Percentiles rank a stretch among this genome's conserved stretches.
These are phyloP conservation scores for Ochotona princeps DNA, from an alignment of 2,113 vertebrate genomes.

Conservation along the genomic window DNA sequence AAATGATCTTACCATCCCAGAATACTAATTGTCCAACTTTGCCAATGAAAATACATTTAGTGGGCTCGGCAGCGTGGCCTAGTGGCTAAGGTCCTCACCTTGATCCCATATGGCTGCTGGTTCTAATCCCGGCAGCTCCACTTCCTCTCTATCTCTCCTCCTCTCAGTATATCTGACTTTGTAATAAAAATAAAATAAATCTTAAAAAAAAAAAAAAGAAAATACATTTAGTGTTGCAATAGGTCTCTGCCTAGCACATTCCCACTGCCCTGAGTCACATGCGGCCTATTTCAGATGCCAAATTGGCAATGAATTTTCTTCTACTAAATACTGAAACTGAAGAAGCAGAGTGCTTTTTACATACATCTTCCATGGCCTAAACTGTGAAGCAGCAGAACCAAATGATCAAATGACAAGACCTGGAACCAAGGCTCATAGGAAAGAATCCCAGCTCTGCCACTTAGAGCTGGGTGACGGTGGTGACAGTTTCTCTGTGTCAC, in stretches of 20 bases:
- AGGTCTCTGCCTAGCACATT: not conserved
- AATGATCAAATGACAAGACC: not conserved
- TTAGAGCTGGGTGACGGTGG: not conserved
- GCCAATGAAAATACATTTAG: not conserved
- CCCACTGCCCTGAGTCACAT: not conserved
- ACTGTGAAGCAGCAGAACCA: not conserved
- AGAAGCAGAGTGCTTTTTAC: not conserved
- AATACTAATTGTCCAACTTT: not conserved
- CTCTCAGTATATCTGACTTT: too few species aligned
- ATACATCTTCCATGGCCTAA: conserved; percentile 22
- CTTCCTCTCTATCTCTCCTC: too few species aligned
- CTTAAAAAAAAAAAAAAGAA: too few species aligned
- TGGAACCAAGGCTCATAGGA: not conserved
- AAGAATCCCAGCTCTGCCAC: not conserved
- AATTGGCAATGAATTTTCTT: not conserved
- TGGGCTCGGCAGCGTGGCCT: too few species aligned
- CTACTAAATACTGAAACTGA: conserved; percentile 7
- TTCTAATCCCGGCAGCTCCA: too few species aligned
- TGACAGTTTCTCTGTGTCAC: not conserved
- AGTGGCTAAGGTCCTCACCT: too few species aligned
- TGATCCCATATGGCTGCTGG: too few species aligned
- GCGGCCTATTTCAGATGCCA: not conserved
- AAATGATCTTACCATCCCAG: not conserved
- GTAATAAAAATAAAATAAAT: too few species aligned
- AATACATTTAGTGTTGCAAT: not conserved